Evolutionary conservation across 23 tunicate genomes (phyloP), one percentile per base, ranked within the genome.

Genomic region (Corella eumyota): DNA sequence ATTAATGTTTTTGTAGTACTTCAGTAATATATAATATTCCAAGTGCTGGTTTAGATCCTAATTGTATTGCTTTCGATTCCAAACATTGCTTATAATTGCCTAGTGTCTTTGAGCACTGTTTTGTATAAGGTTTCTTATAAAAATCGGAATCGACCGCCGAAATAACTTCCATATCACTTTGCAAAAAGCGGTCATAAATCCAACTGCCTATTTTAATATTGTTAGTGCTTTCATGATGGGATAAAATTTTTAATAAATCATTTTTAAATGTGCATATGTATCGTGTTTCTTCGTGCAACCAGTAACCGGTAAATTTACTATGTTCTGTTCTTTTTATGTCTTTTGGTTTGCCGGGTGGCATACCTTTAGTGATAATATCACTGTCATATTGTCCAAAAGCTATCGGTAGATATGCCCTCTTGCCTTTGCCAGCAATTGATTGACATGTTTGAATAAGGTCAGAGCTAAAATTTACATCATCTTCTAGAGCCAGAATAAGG

Each of bases 291-390:
- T 72, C 56, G 35, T 69, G 88, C 37, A 62, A 29, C 96, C 96
- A 88, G 23, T 78, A 64, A 1, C 96, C 96, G 59, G 88, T 78
- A 36, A 79, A 88, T 65, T 88, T 88, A 46, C 61, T 73, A 60
- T 80, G 85, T 54, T 78, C 88, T 68, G 64, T 58, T 58, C 68
- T 78, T 56, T 78, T 73, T 0, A 79, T 51, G 45, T 79, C 52
- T 62, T 78, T 78, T 33, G 88, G 74, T 58, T 88, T 88, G 4
- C 96, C 96, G 0, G 96, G 81, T 40, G 96, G 96, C 96, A 88
- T 88, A 2, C 96, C 96, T 32, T 38, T 61, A 55, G 56, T 77
- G 38, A 79, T 64, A 19, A 88, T 50, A 3, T 88, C 73, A 1
- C 77, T 68, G 51, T 78, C 50, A 61, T 50, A 88, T 51, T 88